These are phyloP conservation scores for Mohoua ochrocephala DNA, from an alignment of 2,113 vertebrate genomes.

Conservation along the genomic window DNA sequence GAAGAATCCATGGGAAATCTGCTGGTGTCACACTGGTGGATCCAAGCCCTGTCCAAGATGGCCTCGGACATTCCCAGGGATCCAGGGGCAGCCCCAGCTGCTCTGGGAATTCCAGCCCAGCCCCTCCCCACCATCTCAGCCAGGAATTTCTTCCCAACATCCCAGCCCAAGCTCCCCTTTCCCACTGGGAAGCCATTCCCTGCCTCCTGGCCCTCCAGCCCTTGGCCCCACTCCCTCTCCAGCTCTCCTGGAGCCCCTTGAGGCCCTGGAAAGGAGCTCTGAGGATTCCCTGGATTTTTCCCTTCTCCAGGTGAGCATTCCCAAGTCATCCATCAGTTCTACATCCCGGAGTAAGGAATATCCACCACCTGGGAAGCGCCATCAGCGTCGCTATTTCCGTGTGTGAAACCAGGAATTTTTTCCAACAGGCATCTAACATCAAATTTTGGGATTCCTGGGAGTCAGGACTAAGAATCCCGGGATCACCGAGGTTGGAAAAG, in stretches of 20 bases:
- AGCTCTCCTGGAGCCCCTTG: background rate
- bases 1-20: background rate
- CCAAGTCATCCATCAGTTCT: background rate
- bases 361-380: rapidly evolving
- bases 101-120: background rate
- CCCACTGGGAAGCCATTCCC: background rate
- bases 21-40: rapidly evolving
- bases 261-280: background rate
- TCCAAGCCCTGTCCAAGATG: rapidly evolving
- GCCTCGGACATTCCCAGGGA: rapidly evolving
- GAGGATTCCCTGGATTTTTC: rapidly evolving
- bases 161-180: background rate
- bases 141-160: background rate
- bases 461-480: background rate
- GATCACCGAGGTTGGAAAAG: background rate
- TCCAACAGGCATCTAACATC: background rate
- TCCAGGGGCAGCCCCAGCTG: background rate
- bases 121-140: background rate
- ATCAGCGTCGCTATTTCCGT: rapidly evolving
- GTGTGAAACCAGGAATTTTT: background rate
- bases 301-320: background rate
- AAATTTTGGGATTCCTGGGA: background rate
- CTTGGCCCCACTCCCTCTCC: background rate
- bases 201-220: rapidly evolving
- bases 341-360: background rate